These are phyloP conservation scores for Argyrosomus japonicus DNA, from an alignment of 2,113 vertebrate genomes.

Conservation along the genomic window DNA sequence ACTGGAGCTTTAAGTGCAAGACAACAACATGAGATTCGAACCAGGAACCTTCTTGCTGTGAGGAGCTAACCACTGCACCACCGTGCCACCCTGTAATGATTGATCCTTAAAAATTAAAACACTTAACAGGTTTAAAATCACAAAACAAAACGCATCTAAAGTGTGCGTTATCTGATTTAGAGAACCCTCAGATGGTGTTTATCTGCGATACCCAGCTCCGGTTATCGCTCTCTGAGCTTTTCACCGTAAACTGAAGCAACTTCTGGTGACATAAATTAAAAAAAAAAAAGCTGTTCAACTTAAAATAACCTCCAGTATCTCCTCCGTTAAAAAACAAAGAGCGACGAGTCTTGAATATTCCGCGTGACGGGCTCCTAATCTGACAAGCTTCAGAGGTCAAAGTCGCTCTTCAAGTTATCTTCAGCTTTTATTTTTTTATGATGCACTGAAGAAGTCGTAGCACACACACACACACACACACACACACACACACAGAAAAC, in stretches of 20 bases:
- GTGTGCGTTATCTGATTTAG: no score
- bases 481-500: constrained; percentile 3
- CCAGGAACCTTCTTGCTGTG: no score
- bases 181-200: no score
- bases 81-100: no score
- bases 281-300: not conserved
- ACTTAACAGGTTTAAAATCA: no score
- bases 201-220: no score
- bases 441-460: constrained; percentile 16
- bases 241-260: not conserved
- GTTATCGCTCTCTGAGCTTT: not conserved
- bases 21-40: no score
- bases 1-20: no score
- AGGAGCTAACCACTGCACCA: no score
- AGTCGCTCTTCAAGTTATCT: constrained; percentile 5
- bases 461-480: not conserved
- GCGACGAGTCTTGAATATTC: not conserved
- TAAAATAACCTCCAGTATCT: not conserved
- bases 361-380: not conserved
- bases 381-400: not conserved
- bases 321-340: not conserved
- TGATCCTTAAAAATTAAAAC: no score
- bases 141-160: no score
- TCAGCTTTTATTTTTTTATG: constrained; percentile 29
- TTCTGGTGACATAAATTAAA: not conserved